Evolutionary conservation across 1,140 invertebrate species (phyloP).

Genomic region (Ectropis grisescens): DNA sequence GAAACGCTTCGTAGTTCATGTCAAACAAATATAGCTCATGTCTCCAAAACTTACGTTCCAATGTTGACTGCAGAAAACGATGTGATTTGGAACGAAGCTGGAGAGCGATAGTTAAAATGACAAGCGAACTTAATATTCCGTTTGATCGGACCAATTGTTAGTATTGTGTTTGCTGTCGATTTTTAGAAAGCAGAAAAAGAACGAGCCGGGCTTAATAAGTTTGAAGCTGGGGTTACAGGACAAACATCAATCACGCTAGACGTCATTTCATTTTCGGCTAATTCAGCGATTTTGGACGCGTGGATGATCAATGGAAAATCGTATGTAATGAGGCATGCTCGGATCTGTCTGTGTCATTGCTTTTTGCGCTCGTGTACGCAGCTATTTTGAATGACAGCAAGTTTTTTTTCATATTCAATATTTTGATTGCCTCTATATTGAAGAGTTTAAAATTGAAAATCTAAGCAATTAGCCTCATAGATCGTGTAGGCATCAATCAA

Average conservation of each 20-base stretch:
- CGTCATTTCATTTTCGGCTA: constrained; percentile 30
- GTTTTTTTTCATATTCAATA: constrained; percentile 12
- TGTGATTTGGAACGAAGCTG: constrained; percentile 24
- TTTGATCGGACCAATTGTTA: constrained; percentile 67
- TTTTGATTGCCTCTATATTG: constrained; percentile 13
- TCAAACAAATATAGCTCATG: no score
- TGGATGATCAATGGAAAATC: constrained; percentile 37
- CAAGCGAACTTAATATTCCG: constrained; percentile 67
- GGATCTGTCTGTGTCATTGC: constrained; percentile 8
- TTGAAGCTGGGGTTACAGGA: constrained; percentile 35
- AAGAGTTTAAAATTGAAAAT: not conserved
- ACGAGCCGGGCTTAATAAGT: constrained; percentile 25
- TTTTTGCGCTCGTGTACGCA: constrained; percentile 10
- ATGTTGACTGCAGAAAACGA: no score
- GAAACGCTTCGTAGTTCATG: constrained; percentile 31
- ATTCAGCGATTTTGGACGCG: constrained; percentile 25
- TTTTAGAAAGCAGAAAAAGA: constrained; percentile 51
- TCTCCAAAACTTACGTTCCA: no score
- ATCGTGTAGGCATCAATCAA: constrained; percentile 7
- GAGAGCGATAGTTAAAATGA: constrained; percentile 59
- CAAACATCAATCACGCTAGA: constrained; percentile 48
- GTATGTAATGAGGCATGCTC: constrained; percentile 20
- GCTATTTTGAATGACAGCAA: constrained; percentile 11
- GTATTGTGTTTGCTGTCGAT: constrained; percentile 59
- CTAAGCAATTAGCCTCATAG: constrained; percentile 15